Evolutionary conservation across 2,888 invertebrate species (phyloP).

Genomic region (Colostygia pectinataria): DNA sequence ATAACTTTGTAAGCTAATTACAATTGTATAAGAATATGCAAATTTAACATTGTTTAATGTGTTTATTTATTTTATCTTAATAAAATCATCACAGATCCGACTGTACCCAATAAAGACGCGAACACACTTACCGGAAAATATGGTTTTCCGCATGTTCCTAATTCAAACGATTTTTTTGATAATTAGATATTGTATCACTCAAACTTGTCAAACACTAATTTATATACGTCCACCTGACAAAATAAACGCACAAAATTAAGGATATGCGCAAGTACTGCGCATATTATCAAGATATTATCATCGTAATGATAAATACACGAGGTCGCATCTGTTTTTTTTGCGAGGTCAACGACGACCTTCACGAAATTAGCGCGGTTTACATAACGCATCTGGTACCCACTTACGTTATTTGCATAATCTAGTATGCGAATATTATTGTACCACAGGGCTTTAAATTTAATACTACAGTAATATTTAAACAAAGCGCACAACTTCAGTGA

Average conservation of each 20-base stretch:
- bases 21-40: no score
- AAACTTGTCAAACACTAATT: conserved; percentile 22
- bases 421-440: conserved; percentile 52
- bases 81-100: no score
- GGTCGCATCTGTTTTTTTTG: conserved; percentile 68
- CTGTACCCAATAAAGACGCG: conserved; percentile 16
- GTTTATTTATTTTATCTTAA: no score
- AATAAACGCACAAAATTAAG: conserved; percentile 55
- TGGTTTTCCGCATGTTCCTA: conserved; percentile 35
- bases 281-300: conserved; percentile 76
- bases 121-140: conserved; percentile 37
- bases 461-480: no score
- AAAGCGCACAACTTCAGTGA: no score
- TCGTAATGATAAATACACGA: conserved; percentile 69
- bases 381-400: conserved; percentile 59
- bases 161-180: conserved; percentile 1
- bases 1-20: no score
- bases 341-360: conserved; percentile 72
- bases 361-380: conserved; percentile 75
- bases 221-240: conserved; percentile 45
- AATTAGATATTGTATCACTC: no score
- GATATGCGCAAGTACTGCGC: conserved; percentile 64
- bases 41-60: no score
- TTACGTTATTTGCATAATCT: conserved; percentile 25
- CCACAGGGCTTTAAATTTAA: no score